Evolutionary conservation across 2,113 vertebrate genomes (phyloP), one percentile per base, ranked within the genome.

Genomic region (Romanogobio albipinnatus): DNA sequence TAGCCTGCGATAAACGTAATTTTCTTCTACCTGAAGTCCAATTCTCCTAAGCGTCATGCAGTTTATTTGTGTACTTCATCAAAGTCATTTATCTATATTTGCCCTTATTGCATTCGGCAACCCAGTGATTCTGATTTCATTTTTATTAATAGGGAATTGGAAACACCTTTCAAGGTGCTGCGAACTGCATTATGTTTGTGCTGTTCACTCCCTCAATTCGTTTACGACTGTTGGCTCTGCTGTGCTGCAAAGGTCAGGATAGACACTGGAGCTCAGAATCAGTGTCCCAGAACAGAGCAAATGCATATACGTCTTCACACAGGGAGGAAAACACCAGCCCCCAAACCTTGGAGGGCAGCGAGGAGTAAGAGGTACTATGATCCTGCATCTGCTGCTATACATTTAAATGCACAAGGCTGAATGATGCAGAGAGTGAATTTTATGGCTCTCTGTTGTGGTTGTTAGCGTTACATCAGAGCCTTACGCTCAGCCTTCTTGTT

Each of bases 91-190:
- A 76, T 68, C 76, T 1, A 3, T 17, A 77, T 14, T 14, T 58
- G 45, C 19, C 24, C 3, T 76, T 33, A 68, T 45, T 70, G 53
- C 13, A n/a, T 36, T 76, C 2, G 45, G 43, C 59, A 59, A 29
- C 11, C 73, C 74, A 68, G 3, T 39, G 1, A 29, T 36, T 68
- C 45, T 77, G 9, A 36, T 82, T 15, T 22, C 1, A 47, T 75
- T 26, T 76, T 43, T 76, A n/a, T 85, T 80, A 9, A 68, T 94
- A 99, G 98, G 98, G 98, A 0, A 93, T 99, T 0, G 98, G 98
- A 11, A 99, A 99, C 94, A 99, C 97, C 0, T 97, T 96, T 64
- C 98, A 99, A 89, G 98, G 98, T 87, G 98, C 96, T 0, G 98
- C 98, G 88, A 99, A 99, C 93, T 98, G 98, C 88, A 95, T 98